These are phyloP conservation scores for Geopemphigus sp. DNA, from an alignment of 1,140 invertebrate species.

Conservation along the genomic window DNA sequence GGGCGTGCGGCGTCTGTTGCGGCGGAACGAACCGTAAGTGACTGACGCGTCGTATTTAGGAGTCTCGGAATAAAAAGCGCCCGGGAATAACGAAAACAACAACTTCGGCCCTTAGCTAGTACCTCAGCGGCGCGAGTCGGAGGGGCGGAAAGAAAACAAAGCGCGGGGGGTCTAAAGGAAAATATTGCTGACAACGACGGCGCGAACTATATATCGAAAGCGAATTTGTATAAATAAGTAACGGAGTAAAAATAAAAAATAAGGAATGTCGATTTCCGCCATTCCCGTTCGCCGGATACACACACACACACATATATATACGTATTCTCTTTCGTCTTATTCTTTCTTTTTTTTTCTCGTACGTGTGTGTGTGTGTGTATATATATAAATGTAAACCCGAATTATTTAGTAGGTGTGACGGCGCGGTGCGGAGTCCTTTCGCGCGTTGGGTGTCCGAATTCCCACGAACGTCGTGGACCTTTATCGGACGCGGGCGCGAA, in stretches of 20 bases:
- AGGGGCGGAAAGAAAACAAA: no score
- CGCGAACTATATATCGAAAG: no score
- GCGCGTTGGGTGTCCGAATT: slow-evolving; percentile 33
- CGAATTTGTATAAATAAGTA: neutral
- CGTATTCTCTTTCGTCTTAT: neutral
- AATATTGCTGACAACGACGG: no score
- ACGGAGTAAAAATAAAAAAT: neutral
- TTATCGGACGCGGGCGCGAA: neutral
- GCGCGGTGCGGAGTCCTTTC: neutral
- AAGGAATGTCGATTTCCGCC: neutral
- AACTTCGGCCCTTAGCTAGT: no score
- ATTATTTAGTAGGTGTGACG: slow-evolving; percentile 40
- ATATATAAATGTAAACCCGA: slow-evolving; percentile 3
- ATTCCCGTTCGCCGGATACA: neutral
- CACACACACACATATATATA: neutral
- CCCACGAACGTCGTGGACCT: slow-evolving; percentile 32
- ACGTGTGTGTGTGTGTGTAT: neutral
- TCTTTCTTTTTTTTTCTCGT: no score
- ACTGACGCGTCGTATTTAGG: no score
- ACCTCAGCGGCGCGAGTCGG: no score
- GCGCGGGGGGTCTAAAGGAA: no score
- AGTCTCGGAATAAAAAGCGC: no score
- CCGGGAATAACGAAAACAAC: no score
- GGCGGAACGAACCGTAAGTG: no score
- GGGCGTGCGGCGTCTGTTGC: no score